Evolutionary conservation across 2,113 vertebrate species (phyloP), one percentile per base, ranked within the genome.

Genomic region (Platycercus adscitus): DNA sequence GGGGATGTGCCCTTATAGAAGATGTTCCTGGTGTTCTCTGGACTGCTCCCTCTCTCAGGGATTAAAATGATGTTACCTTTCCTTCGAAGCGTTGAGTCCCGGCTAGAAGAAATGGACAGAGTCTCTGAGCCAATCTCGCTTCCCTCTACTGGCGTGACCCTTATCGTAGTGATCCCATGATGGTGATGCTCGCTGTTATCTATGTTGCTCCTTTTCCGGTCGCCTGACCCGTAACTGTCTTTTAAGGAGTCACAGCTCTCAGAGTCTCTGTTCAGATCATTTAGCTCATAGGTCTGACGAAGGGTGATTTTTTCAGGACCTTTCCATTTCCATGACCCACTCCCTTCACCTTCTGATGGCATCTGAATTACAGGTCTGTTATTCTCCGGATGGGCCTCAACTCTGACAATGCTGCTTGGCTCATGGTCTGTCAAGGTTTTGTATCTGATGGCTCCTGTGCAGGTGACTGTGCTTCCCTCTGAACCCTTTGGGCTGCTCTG

Each of bases 1-100:
- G 98, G 98, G 4, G 99, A 99, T 13, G 99, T 99, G 86, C 99
- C 99, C 96, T 99, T 99, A 97, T 99, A 99, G 98, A 99, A 99
- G 98, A 99, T 98, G 84, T 99, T 99, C 53, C 99, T 98, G 46
- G 99, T 99, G 77, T 98, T 99, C 75, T 99, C 99, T 1, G 99
- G 99, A 89, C 99, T 99, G 98, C 98, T 99, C 88, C 99, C 98
- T 97, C 99, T 98, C 96, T 99, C 99, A 0, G 99, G 99, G 77
- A 99, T 99, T 95, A 99, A 96, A 93, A 99, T 99, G 94, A 99
- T 98, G 82, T 99, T 99, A 76, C 98, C 98, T 97, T 99, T 99
- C 82, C 99, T 98, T 72, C 98, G 97, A 84, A 99, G 98, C 2
- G 99, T 99, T 64, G 99, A 99, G 96, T 99, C 99, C 31, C 98